A percentile compares a stretch with the other conserved stretches of the same genome.
Evolutionary conservation across 1,140 invertebrate species (phyloP).

Genomic region (Bilobella aurantiaca): DNA sequence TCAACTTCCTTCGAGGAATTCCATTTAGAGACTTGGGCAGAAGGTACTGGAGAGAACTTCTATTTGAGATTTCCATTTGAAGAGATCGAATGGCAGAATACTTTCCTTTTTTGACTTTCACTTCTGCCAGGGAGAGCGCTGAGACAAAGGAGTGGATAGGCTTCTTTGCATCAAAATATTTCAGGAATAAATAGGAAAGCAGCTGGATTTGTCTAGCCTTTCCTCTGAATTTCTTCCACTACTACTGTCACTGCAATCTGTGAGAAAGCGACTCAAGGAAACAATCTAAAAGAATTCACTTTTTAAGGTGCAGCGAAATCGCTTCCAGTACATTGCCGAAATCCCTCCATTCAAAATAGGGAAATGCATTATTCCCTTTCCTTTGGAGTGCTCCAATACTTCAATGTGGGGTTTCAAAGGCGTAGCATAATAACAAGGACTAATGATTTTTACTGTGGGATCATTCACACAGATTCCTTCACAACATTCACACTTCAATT

Average conservation of each 20-base stretch:
- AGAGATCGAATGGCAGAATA: not conserved
- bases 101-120: not conserved
- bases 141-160: not conserved
- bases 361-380: not conserved
- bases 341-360: not conserved
- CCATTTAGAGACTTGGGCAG: not conserved
- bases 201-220: not conserved
- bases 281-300: not conserved
- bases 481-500: too few species aligned
- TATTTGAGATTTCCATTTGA: not conserved
- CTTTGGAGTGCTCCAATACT: not conserved
- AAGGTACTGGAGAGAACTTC: not conserved
- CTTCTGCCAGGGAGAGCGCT: not conserved
- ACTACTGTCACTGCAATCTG: not conserved
- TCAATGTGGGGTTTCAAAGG: too few species aligned
- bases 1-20: not conserved
- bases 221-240: not conserved
- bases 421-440: too few species aligned
- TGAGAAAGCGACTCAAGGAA: not conserved
- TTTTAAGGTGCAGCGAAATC: not conserved
- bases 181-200: not conserved
- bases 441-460: too few species aligned
- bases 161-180: not conserved
- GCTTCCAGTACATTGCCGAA: not conserved
- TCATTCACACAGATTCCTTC: too few species aligned